Evolutionary conservation across 2,888 invertebrate species (phyloP), one percentile per base, ranked within the genome.

Genomic region (Polydrusus cervinus): DNA sequence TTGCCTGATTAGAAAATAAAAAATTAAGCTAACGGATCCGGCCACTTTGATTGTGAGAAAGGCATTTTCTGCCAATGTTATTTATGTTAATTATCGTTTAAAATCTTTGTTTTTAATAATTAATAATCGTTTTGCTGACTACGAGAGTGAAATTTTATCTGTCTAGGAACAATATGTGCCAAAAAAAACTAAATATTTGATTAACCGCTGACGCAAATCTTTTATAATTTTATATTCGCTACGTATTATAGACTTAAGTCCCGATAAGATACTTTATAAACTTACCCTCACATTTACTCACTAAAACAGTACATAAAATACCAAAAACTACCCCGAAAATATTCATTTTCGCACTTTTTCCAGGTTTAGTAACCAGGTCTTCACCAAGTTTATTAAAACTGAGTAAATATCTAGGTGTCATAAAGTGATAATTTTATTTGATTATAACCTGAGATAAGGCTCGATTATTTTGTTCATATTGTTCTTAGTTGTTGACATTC

Each of bases 361-460:
- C 45, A 47, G 49, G 25, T 65, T 47, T 20, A 45, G 11, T 30
- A 13, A 61, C 13, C 20, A 34, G 30, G 60, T 38, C 43, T 47
- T 25, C 16, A 7, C 18, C 20, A 13, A 25, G 53, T 53, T 53
- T 25, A 30, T n/a, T 53, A 53, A 30, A 43, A 34, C 40, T 61
- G 40, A 43, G 45, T 7, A 40, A 43, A 45, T 7, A 47, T 40
- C 38, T 47, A 49, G 51, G 51, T 16, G 62, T 38, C 62, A 60
- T 70, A 61, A 71, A 71, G 55, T 71, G 71, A 71, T 65, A 65
- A 71, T 65, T 71, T 71, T 43, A 30, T 64, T 34, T 57, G 57
- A 65, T 65, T 71, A 71, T 20, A 65, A 51, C 40, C 40, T 71
- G 9, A 71, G 71, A 71, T 71, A 71, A 70, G 34, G 61, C 60